These are phyloP conservation scores for Morphnarchus princeps DNA, from an alignment of 2,113 vertebrate genomes.

Conservation along the genomic window DNA sequence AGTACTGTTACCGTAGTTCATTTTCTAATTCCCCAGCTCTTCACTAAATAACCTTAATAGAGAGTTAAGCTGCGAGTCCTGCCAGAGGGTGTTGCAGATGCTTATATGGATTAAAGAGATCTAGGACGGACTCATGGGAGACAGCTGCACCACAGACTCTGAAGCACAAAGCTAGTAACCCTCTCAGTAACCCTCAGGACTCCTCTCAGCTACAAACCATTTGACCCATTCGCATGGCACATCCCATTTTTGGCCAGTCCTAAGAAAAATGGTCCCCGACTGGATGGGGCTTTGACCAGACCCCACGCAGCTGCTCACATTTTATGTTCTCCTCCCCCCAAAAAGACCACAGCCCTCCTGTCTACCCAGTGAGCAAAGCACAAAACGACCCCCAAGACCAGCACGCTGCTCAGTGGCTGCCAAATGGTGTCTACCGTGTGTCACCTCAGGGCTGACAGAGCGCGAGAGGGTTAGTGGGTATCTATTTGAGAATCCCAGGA, in stretches of 20 bases:
- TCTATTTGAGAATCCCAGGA: background rate
- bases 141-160: background rate
- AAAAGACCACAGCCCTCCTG: background rate
- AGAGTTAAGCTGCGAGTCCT: background rate
- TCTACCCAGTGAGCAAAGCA: background rate
- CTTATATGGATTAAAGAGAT: background rate
- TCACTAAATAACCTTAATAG: background rate
- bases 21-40: background rate
- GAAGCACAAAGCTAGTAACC: background rate
- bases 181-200: background rate
- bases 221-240: background rate
- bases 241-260: background rate
- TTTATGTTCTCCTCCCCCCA: background rate
- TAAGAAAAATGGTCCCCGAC: background rate
- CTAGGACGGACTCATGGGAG: background rate
- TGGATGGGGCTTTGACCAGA: background rate
- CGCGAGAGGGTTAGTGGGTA: rapidly evolving
- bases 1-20: background rate
- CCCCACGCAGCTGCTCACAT: background rate
- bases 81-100: background rate
- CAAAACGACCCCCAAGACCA: rapidly evolving
- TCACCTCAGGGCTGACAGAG: background rate
- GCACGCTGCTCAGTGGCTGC: rapidly evolving
- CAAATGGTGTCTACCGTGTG: rapidly evolving
- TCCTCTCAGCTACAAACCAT: background rate